Evolutionary conservation across 2,797 vertebrate species (phyloP).

Genomic region (Vultur gryphus): DNA sequence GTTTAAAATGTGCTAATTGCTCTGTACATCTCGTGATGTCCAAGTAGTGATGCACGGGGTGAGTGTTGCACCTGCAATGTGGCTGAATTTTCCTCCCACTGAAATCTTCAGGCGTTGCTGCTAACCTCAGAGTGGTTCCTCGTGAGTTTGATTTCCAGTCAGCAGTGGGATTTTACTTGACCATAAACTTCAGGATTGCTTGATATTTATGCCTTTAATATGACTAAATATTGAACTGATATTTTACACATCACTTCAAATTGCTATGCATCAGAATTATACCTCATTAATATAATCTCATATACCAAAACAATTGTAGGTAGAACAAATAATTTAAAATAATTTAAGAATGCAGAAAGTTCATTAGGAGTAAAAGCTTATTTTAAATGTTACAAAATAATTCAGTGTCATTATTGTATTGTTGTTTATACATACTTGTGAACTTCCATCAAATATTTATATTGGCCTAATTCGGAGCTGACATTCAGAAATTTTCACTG

Average conservation of each 20-base stretch:
- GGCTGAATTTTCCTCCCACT: neutral
- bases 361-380: neutral
- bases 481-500: neutral
- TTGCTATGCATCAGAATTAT: neutral
- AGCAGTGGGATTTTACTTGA: neutral
- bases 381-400: neutral
- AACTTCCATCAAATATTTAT: neutral
- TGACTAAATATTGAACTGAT: neutral
- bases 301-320: neutral
- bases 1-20: fast-evolving
- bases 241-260: neutral
- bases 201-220: neutral
- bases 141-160: neutral
- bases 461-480: neutral
- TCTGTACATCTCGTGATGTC: neutral
- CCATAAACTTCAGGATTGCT: neutral
- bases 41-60: neutral
- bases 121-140: neutral
- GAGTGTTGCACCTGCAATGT: fast-evolving
- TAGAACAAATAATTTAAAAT: neutral
- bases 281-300: neutral
- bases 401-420: neutral
- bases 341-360: neutral
- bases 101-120: neutral
- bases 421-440: neutral